A percentile compares a stretch with the other conserved stretches of the same genome.
phyloP scores from a whole-genome alignment of 2,888 invertebrate genomes.

The Bursaphelenchus okinawaensis region DNA sequence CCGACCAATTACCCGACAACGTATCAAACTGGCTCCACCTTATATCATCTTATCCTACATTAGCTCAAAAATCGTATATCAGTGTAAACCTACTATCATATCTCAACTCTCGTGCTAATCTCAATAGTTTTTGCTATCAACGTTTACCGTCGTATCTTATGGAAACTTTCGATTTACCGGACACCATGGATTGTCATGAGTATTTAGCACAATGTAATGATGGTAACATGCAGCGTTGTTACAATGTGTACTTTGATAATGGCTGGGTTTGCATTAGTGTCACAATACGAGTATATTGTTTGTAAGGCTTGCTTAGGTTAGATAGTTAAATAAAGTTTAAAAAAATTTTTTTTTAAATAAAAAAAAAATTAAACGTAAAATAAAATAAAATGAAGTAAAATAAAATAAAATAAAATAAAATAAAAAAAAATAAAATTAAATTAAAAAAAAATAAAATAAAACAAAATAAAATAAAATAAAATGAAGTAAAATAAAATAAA shows the following conservation, averaged over 20 bases:
- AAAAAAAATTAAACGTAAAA: too few species aligned
- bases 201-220: too few species aligned
- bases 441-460: too few species aligned
- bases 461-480: too few species aligned
- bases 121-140: not conserved
- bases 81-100: not conserved
- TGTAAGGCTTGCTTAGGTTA: not conserved
- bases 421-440: too few species aligned
- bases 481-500: too few species aligned
- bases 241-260: not conserved
- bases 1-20: not conserved
- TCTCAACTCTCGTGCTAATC: not conserved
- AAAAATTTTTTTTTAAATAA: too few species aligned
- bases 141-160: not conserved
- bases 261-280: too few species aligned
- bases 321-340: too few species aligned
- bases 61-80: not conserved
- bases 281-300: too few species aligned
- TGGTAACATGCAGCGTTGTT: not conserved
- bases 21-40: not conserved
- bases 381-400: too few species aligned
- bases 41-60: not conserved
- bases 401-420: too few species aligned
- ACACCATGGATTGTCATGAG: not conserved
- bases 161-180: not conserved